A percentile compares a stretch with the other conserved stretches of the same genome.
Conservation (phyloP, 2,113 vertebrate species). For the Microcebus tavaratra region DNA sequence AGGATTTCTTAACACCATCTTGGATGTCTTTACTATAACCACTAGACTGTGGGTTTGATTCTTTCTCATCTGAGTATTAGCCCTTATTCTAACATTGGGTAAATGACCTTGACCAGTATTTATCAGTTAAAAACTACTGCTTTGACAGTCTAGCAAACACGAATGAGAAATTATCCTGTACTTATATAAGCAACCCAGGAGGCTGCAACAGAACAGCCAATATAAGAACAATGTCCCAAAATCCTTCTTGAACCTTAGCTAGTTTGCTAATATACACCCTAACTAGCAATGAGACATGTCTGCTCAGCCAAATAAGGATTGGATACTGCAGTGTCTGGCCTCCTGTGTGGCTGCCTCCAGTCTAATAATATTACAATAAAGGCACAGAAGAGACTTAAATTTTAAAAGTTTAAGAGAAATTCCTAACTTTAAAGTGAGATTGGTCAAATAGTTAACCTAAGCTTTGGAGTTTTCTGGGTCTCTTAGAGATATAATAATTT, state of each 20-base stretch:
- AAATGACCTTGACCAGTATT: background rate
- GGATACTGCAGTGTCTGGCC: background rate
- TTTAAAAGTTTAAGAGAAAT: background rate
- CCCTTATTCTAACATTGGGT: background rate
- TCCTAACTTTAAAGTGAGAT: background rate
- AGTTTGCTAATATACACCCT: background rate
- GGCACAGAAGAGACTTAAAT: background rate
- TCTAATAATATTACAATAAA: background rate
- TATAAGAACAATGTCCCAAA: background rate
- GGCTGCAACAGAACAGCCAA: background rate
- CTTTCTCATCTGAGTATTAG: background rate
- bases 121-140: background rate
- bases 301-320: background rate
- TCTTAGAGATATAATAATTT: background rate
- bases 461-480: conserved; percentile 3
- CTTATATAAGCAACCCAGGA: background rate
- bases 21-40: background rate
- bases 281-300: background rate
- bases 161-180: background rate
- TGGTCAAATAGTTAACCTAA: background rate
- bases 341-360: background rate
- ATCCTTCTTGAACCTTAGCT: background rate
- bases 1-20: background rate
- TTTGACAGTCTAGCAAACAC: background rate
- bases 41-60: background rate